A percentile compares a stretch with the other conserved stretches of the same genome.
phyloP scores from a whole-genome alignment of 2,113 vertebrate species.

The pig (Sus scrofa) region T2T-Sscrofa CM000814.6:106986501-106987000 shows the following conservation, averaged over 20 bases:
- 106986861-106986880: constrained; percentile 90
- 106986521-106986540: constrained; percentile 80
- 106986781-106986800: constrained; percentile 96
- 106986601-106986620: constrained; percentile 72
- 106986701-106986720: constrained; percentile 86
- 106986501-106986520: constrained; percentile 81
- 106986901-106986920: constrained; percentile 83
- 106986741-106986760: constrained; percentile 93
- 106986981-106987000: constrained; percentile 94
- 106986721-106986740: constrained; percentile 92
- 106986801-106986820: constrained; percentile 98
- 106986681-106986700: constrained; percentile 91
- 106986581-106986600: constrained; percentile 80
- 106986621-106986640: constrained; percentile 77
- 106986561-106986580: constrained; percentile 78
- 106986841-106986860: constrained; percentile 95
- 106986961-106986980: constrained; percentile 95
- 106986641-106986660: constrained; percentile 99
- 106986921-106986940: constrained; percentile 89
- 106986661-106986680: constrained; percentile 95
- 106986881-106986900: constrained; percentile 87
- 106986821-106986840: constrained; percentile 98
- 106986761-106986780: constrained; percentile 93
- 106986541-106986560: constrained; percentile 78
- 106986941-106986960: constrained; percentile 91